These are phyloP conservation scores for Benitochromis conjunctus DNA, from an alignment of 2,113 vertebrate species.

Conservation along the genomic window DNA sequence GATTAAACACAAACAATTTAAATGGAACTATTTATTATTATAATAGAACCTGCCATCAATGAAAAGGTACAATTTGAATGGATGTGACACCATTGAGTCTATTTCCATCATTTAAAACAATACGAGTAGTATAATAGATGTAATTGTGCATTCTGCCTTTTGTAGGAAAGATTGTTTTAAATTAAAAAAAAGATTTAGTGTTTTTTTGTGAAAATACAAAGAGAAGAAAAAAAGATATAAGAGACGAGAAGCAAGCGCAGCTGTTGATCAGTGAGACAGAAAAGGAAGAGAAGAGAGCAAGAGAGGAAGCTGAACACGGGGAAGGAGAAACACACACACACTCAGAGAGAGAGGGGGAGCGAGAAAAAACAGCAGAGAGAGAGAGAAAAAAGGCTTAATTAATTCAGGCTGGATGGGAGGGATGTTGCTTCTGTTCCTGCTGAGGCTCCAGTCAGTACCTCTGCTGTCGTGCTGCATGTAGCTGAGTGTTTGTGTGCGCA, in stretches of 20 bases:
- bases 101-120: not conserved
- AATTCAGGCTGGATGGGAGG: conserved; percentile 69
- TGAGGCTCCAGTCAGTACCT: conserved; percentile 42
- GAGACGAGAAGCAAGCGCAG: not conserved
- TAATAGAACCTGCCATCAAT: not conserved
- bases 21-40: not conserved
- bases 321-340: not conserved
- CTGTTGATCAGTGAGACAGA: conserved; percentile 22
- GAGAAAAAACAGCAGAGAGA: not conserved
- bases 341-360: not conserved
- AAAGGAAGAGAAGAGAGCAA: not conserved
- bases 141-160: not conserved
- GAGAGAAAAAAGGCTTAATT: conserved; percentile 49
- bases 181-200: not conserved
- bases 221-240: not conserved
- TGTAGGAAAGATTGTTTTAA: not conserved
- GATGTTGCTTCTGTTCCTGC: conserved; percentile 54
- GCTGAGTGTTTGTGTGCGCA: conserved; percentile 26
- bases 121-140: not conserved
- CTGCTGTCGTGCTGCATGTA: conserved; percentile 41
- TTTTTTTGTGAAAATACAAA: not conserved
- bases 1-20: not conserved
- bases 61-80: not conserved
- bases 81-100: not conserved
- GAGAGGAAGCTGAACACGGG: conserved; percentile 21